phyloP scores from a whole-genome alignment of 1,140 invertebrate species.

The Drosophila ironensis region DNA sequence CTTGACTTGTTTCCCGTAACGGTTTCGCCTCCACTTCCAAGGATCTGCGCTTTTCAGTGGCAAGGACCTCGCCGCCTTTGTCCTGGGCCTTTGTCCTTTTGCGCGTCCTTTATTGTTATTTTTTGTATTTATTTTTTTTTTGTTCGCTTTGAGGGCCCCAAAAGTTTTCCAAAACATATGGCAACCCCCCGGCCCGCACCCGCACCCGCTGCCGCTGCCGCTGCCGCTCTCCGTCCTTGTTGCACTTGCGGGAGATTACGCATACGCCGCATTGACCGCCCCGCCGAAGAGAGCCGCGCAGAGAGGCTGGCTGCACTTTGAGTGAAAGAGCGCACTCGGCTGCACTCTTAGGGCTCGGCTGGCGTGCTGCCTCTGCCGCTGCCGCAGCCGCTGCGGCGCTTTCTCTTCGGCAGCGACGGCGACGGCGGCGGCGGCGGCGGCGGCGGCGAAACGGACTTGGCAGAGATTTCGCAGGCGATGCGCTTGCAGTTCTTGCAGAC shows the following conservation, averaged over 20 bases:
- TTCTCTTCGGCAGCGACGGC: conserved; percentile 15
- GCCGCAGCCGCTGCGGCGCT: conserved; percentile 11
- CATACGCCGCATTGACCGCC: conserved; percentile 64
- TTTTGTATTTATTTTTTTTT: neutral
- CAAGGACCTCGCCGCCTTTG: neutral
- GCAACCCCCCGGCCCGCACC: neutral
- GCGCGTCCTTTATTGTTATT: neutral
- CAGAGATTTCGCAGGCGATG: conserved; percentile 82
- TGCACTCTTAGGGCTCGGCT: conserved; percentile 68
- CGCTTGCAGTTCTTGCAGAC: conserved; percentile 82
- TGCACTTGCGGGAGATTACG: conserved; percentile 50
- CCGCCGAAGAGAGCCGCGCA: conserved; percentile 13
- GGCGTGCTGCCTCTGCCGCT: conserved; percentile 6
- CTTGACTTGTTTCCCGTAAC: no score
- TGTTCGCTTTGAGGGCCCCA: neutral
- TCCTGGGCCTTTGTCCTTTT: neutral
- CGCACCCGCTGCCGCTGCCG: no score
- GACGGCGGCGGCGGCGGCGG: conserved; percentile 4
- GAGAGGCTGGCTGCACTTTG: conserved; percentile 15
- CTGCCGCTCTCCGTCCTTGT: neutral
- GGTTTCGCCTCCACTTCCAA: no score
- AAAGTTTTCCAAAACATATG: conserved; percentile 33
- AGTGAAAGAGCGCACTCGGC: conserved; percentile 8
- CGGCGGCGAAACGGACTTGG: conserved; percentile 63
- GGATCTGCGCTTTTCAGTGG: no score